Percentiles rank a stretch among this genome's conserved stretches.
Conservation (phyloP, 2,113 vertebrate genomes). For the Cyprinodon brontotheroides region DNA sequence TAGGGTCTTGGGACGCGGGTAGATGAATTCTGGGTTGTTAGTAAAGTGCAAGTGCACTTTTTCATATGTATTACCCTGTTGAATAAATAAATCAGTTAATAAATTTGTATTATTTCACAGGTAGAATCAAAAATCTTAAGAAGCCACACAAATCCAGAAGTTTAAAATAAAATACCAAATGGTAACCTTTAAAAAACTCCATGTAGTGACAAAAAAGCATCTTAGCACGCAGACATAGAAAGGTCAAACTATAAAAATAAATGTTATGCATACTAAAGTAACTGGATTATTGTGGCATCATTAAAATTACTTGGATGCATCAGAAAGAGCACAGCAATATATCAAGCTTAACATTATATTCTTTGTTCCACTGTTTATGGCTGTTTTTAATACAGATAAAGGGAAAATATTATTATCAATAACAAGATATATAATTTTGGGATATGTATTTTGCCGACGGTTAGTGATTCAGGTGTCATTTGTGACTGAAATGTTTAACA, state of each 20-base stretch:
- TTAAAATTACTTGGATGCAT: background rate
- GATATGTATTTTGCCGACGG: background rate
- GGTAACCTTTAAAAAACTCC: background rate
- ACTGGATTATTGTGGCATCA: background rate
- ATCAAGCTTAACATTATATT: background rate
- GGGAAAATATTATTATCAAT: background rate
- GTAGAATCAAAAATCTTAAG: background rate
- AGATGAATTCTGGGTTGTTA: background rate
- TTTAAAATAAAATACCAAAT: background rate
- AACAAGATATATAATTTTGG: background rate
- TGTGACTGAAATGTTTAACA: background rate
- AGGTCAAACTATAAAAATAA: background rate
- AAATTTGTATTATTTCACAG: background rate
- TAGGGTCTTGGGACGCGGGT: too few relatives aligned
- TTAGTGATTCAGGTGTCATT: background rate
- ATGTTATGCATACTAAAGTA: background rate
- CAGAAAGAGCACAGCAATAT: background rate
- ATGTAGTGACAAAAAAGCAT: background rate
- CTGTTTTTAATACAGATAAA: background rate
- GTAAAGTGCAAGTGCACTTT: background rate
- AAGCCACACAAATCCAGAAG: background rate
- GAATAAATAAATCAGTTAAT: background rate
- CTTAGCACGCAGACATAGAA: background rate
- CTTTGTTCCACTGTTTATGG: background rate
- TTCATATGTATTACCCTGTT: background rate